These are phyloP conservation scores for Cryptus viduatorius DNA, from an alignment of 2,888 invertebrate genomes.

Conservation along the genomic window DNA sequence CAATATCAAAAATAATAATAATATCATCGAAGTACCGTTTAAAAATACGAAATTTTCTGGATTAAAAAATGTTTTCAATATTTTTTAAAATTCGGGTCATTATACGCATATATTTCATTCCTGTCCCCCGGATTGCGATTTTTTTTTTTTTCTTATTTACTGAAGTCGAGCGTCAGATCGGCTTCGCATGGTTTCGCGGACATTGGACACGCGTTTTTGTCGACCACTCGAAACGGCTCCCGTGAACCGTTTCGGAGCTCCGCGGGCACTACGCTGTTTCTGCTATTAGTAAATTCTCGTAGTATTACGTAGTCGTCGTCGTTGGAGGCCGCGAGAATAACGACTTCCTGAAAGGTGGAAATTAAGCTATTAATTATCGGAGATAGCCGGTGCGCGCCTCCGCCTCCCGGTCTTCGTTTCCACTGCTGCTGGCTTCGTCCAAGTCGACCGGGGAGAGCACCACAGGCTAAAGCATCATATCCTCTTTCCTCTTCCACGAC, in stretches of 20 bases:
- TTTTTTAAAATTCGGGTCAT: neutral
- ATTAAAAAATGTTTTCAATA: no score
- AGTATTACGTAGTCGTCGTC: conserved; percentile 66
- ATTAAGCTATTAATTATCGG: conserved; percentile 83
- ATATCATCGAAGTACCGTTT: no score
- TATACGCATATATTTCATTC: conserved; percentile 23
- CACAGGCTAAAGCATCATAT: conserved; percentile 44
- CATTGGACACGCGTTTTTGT: conserved; percentile 61
- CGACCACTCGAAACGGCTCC: conserved; percentile 65
- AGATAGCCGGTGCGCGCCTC: conserved; percentile 57
- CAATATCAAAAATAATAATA: no score
- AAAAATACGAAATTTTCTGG: no score
- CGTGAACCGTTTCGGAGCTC: conserved; percentile 60
- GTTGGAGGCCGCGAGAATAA: conserved; percentile 74
- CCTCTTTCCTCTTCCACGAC: conserved; percentile 36
- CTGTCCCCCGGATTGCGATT: conserved; percentile 6
- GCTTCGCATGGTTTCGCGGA: conserved; percentile 35
- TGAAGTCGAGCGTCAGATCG: conserved; percentile 14
- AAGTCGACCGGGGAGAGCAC: neutral
- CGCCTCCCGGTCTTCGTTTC: conserved; percentile 56
- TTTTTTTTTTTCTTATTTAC: conserved; percentile 6
- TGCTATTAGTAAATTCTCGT: conserved; percentile 4
- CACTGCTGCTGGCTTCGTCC: conserved; percentile 9
- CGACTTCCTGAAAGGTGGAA: conserved; percentile 82
- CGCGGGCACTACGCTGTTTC: conserved; percentile 34